A percentile compares a stretch with the other conserved stretches of the same genome.
phyloP scores from a whole-genome alignment of 2,113 vertebrate genomes.

The Myodes glareolus region DNA sequence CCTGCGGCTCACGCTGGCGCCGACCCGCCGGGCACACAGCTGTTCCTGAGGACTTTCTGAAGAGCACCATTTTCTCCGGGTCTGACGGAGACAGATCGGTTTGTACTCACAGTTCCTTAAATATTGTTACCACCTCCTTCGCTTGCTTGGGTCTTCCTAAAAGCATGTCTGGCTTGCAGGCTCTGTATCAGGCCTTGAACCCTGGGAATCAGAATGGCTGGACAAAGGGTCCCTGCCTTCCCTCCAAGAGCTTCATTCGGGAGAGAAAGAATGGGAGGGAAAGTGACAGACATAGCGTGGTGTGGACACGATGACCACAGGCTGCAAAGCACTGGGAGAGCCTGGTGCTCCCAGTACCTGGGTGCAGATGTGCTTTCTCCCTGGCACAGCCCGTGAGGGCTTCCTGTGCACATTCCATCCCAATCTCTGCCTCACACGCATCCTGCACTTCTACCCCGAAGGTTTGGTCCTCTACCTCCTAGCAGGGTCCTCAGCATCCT shows the following conservation, averaged over 20 bases:
- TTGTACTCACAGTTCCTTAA: not conserved
- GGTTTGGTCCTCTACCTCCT: not conserved
- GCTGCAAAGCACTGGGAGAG: not conserved
- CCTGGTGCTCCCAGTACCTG: rapidly evolving
- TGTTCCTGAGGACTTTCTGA: not conserved
- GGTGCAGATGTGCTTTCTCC: not conserved
- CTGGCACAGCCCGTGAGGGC: rapidly evolving
- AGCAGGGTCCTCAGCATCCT: not conserved
- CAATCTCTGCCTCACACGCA: not conserved
- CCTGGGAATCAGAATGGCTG: not conserved
- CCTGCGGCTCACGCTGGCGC: not conserved
- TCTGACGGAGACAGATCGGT: not conserved
- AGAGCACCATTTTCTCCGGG: not conserved
- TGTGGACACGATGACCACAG: not conserved
- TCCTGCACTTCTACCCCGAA: not conserved
- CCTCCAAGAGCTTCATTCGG: not conserved
- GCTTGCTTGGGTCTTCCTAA: not conserved
- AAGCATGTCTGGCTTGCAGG: not conserved
- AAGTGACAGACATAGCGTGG: too few relatives aligned
- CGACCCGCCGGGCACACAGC: not conserved
- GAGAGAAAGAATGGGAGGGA: not conserved
- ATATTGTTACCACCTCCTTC: not conserved
- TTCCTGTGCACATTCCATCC: not conserved
- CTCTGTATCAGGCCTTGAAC: not conserved
- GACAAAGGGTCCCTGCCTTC: not conserved